Evolutionary conservation across 2,888 invertebrate species (phyloP).

Genomic region (Nephrocerus scutellatus): DNA sequence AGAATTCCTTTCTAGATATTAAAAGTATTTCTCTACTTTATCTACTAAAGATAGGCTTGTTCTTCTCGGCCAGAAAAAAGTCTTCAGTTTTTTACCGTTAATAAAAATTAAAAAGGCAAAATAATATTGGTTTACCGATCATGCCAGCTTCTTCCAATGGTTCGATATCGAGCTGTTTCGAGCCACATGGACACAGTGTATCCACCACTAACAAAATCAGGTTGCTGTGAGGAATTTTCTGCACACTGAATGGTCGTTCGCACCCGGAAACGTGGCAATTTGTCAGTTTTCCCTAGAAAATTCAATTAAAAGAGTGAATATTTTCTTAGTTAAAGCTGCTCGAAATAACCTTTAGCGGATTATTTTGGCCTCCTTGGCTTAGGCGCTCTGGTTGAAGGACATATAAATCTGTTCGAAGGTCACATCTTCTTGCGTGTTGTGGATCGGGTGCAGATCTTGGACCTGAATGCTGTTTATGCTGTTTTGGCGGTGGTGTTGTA

Average conservation of each 20-base stretch:
- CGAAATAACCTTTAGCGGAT: conserved; percentile 60
- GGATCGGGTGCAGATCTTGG: conserved; percentile 51
- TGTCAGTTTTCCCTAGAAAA: conserved; percentile 64
- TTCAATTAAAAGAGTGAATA: not conserved
- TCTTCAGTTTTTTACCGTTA: no score
- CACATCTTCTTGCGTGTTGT: conserved; percentile 68
- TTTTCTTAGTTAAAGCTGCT: not conserved
- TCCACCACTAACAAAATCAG: conserved; percentile 82
- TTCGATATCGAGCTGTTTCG: conserved; percentile 75
- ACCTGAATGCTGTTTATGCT: conserved; percentile 38
- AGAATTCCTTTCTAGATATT: no score
- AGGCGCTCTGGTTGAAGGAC: conserved; percentile 73
- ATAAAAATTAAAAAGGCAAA: not conserved
- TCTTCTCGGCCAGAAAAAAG: no score
- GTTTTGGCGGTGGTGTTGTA: conserved; percentile 42
- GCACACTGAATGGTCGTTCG: conserved; percentile 86
- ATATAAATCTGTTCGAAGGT: conserved; percentile 81
- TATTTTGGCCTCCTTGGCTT: conserved; percentile 68
- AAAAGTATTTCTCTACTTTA: no score
- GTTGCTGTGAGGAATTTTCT: conserved; percentile 86
- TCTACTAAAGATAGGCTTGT: no score
- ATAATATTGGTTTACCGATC: conserved; percentile 34
- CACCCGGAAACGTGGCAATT: conserved; percentile 84
- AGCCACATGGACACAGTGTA: conserved; percentile 80
- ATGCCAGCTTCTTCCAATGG: conserved; percentile 63